phyloP scores from a whole-genome alignment of 2,113 vertebrate species.

The Rhinopomastus cyanomelas region DNA sequence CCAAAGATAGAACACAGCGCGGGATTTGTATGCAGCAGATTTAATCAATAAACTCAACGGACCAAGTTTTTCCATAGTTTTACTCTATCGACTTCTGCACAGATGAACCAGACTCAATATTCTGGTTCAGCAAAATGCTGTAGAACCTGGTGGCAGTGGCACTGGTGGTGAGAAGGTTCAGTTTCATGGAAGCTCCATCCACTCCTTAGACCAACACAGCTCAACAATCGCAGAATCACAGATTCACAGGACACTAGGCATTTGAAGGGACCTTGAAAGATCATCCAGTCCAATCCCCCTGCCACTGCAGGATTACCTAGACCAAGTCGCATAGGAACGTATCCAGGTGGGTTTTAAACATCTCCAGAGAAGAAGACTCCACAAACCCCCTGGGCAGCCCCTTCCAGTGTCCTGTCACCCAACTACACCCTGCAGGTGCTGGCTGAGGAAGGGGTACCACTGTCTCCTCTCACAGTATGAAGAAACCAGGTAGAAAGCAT shows the following conservation, averaged over 20 bases:
- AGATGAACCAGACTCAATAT: neutral
- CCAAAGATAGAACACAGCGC: neutral
- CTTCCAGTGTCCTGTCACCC: too few species aligned
- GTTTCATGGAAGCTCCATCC: neutral
- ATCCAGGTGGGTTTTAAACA: too few species aligned
- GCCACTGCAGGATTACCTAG: too few species aligned
- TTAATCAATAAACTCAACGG: conserved; percentile 10
- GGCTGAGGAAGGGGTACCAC: neutral
- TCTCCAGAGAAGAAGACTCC: too few species aligned
- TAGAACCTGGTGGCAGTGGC: neutral
- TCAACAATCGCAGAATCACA: neutral
- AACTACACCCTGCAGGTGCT: neutral
- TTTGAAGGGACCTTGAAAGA: too few species aligned
- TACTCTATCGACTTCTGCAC: accelerated
- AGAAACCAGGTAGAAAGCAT: too few species aligned
- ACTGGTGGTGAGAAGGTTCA: neutral
- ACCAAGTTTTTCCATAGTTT: neutral
- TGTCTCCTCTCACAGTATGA: neutral
- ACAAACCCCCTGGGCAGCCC: too few species aligned
- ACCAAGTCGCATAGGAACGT: too few species aligned
- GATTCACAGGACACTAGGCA: too few species aligned
- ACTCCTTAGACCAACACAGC: neutral
- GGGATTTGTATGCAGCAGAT: neutral
- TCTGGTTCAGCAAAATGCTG: neutral
- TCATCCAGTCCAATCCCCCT: too few species aligned